Percentiles rank a stretch among this genome's conserved stretches.
Conservation (phyloP, 2,797 vertebrate genomes). For the Holocentrus rufus region DNA sequence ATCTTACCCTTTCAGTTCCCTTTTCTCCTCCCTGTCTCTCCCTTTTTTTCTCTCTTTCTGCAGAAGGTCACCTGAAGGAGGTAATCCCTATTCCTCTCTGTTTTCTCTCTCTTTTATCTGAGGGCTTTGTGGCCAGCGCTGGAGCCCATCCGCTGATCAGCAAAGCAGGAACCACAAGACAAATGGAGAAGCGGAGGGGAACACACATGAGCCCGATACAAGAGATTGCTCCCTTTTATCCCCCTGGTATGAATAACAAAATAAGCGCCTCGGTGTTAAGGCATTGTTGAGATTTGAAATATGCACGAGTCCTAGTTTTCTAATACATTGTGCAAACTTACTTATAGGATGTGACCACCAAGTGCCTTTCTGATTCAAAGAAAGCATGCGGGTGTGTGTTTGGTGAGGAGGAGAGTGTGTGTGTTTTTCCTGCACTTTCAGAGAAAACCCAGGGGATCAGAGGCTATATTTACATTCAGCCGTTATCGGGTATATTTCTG, state of each 20-base stretch:
- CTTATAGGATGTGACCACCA: constrained; percentile 57
- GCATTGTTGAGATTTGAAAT: constrained; percentile 65
- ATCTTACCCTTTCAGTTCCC: constrained; percentile 70
- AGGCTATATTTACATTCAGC: constrained; percentile 58
- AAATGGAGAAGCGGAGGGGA: constrained; percentile 58
- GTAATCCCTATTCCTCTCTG: constrained; percentile 76
- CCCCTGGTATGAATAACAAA: constrained; percentile 72
- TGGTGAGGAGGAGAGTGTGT: constrained; percentile 10
- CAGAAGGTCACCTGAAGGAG: constrained; percentile 82
- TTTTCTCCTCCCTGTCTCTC: constrained; percentile 54
- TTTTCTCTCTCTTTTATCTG: constrained; percentile 72
- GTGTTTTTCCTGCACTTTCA: constrained; percentile 30
- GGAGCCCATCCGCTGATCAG: constrained; percentile 68
- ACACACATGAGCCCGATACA: constrained; percentile 53
- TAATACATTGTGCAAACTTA: constrained; percentile 69
- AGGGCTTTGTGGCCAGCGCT: constrained; percentile 70
- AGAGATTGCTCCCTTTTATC: constrained; percentile 74
- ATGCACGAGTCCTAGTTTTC: constrained; percentile 68
- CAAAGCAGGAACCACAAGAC: constrained; percentile 58
- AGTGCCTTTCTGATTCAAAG: constrained; percentile 49
- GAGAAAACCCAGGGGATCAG: constrained; percentile 49
- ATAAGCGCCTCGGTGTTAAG: constrained; percentile 61
- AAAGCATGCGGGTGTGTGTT: constrained; percentile 17
- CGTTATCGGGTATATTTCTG: constrained; percentile 51
- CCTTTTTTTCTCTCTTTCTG: constrained; percentile 46